phyloP scores from a whole-genome alignment of 2,888 invertebrate genomes.

The Caenorhabditis plicata region DNA sequence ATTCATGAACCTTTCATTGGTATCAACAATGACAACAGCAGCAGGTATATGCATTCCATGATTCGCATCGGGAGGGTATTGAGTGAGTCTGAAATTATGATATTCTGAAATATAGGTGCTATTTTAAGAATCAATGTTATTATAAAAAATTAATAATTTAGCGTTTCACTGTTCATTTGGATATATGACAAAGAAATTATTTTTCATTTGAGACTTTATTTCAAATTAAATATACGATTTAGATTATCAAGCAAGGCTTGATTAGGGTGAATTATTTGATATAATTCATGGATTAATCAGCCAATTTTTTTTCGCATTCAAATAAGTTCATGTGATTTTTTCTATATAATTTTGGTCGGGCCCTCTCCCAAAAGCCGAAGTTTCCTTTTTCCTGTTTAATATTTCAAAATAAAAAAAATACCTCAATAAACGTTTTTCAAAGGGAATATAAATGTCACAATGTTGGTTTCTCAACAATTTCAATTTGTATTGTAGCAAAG shows the following conservation, averaged over 20 bases:
- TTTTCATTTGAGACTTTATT: neutral
- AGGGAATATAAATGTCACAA: conserved; percentile 53
- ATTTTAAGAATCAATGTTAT: too few species aligned
- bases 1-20: too few species aligned
- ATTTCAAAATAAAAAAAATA: conserved; percentile 4
- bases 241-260: too few species aligned
- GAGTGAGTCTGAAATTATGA: conserved; percentile 87
- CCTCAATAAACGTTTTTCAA: conserved; percentile 67
- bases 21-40: conserved; percentile 33
- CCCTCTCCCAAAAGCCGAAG: neutral
- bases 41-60: conserved; percentile 91
- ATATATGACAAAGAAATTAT: too few species aligned
- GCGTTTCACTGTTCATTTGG: too few species aligned
- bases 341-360: too few species aligned
- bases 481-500: conserved; percentile 31
- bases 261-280: too few species aligned
- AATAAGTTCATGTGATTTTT: too few species aligned
- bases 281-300: too few species aligned
- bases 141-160: too few species aligned
- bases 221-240: neutral
- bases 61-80: conserved; percentile 98
- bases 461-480: conserved; percentile 34
- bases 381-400: neutral
- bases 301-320: too few species aligned
- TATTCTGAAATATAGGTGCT: too few species aligned